These are phyloP conservation scores for Mareca strepera DNA, from an alignment of 2,797 vertebrate genomes.

Conservation along the genomic window DNA sequence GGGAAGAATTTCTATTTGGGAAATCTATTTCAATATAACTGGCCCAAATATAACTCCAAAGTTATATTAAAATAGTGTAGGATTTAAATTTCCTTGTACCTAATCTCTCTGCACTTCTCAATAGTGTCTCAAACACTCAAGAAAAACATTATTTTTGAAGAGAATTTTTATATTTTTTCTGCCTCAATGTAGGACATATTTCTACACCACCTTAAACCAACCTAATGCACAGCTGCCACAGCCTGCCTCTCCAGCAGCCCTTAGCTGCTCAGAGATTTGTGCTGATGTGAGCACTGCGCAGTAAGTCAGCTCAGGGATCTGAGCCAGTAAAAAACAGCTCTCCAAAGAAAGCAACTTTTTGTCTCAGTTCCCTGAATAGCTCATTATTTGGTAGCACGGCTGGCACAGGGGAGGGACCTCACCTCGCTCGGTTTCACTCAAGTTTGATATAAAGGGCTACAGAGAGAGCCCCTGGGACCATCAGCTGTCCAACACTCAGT, in stretches of 20 bases:
- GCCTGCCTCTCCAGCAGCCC: background rate
- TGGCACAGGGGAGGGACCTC: background rate
- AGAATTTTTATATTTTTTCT: background rate
- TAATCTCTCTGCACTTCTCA: background rate
- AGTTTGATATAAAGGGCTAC: background rate
- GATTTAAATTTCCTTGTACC: background rate
- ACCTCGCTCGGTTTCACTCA: background rate
- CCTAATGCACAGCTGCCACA: background rate
- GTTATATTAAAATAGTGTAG: background rate
- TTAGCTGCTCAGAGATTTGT: background rate
- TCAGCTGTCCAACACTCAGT: background rate
- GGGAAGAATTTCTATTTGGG: slow-evolving; percentile 19
- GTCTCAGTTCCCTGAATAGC: slow-evolving; percentile 12
- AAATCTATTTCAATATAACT: background rate
- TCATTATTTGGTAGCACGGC: background rate
- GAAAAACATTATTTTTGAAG: background rate
- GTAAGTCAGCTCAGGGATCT: background rate
- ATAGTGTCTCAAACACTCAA: background rate
- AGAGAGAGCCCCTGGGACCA: background rate
- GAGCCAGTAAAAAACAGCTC: slow-evolving; percentile 1
- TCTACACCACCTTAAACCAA: background rate
- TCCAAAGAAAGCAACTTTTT: slow-evolving; percentile 58
- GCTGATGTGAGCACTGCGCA: background rate
- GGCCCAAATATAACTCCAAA: background rate
- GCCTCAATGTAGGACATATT: background rate